Evolutionary conservation across 2,888 invertebrate species (phyloP).

Genomic region (Seira sanloemensis): DNA sequence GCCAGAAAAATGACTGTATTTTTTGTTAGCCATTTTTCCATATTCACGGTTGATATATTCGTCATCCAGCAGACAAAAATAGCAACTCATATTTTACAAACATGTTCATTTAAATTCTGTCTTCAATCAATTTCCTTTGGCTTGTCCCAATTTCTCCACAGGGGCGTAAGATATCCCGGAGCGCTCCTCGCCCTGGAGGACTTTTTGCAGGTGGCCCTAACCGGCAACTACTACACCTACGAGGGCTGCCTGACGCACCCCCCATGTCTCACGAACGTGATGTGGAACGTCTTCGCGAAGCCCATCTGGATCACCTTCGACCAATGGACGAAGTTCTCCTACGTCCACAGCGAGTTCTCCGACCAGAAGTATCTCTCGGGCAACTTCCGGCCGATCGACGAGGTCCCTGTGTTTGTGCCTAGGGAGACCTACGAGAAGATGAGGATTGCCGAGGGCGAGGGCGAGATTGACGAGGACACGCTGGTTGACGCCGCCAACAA

Average conservation of each 20-base stretch:
- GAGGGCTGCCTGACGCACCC: slow-evolving; percentile 44
- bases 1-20: no score
- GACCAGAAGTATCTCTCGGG: slow-evolving; percentile 26
- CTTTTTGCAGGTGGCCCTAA: not conserved
- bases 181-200: slow-evolving; percentile 27
- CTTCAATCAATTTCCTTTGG: no score
- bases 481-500: not conserved
- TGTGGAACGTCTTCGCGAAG: slow-evolving; percentile 47
- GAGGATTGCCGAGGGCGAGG: not conserved
- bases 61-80: no score
- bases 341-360: slow-evolving; percentile 26
- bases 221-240: slow-evolving; percentile 39
- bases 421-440: not conserved
- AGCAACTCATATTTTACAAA: not conserved
- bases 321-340: slow-evolving; percentile 22
- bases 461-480: not conserved
- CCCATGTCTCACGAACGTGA: slow-evolving; percentile 44
- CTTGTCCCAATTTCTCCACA: no score
- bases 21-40: no score
- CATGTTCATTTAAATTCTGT: no score
- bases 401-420: not conserved
- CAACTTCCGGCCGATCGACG: not conserved
- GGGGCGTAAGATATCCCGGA: not conserved
- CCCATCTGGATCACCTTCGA: slow-evolving; percentile 28
- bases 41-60: no score